Evolutionary conservation across 2,113 vertebrate species (phyloP).

Genomic region (Steatornis caripensis): DNA sequence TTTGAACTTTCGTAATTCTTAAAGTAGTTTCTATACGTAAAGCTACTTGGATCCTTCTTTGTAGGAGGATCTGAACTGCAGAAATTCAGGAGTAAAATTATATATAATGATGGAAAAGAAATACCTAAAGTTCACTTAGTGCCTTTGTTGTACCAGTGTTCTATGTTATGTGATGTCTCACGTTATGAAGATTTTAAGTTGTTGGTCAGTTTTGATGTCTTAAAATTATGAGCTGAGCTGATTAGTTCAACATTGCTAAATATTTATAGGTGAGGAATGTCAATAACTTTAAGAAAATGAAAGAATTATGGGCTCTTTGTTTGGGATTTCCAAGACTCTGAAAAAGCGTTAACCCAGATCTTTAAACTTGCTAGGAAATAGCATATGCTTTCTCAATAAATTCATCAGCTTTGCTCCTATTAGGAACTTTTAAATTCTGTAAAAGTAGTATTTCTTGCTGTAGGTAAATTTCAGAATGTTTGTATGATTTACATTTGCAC

Average conservation of each 20-base stretch:
- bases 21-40: background rate
- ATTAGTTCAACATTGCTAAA: background rate
- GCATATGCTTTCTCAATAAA: background rate
- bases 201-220: background rate
- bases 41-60: background rate
- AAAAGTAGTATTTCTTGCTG: background rate
- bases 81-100: background rate
- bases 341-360: background rate
- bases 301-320: background rate
- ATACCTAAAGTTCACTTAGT: background rate
- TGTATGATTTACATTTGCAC: background rate
- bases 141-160: background rate
- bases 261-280: background rate
- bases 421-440: background rate
- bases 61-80: background rate
- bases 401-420: background rate
- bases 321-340: background rate
- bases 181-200: background rate
- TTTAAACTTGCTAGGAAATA: background rate
- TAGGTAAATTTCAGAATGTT: background rate
- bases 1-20: background rate
- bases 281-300: background rate
- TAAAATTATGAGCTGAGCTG: background rate
- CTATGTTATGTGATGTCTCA: background rate
- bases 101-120: background rate